phyloP scores from a whole-genome alignment of 2,113 vertebrate genomes.

The Gadus macrocephalus region DNA sequence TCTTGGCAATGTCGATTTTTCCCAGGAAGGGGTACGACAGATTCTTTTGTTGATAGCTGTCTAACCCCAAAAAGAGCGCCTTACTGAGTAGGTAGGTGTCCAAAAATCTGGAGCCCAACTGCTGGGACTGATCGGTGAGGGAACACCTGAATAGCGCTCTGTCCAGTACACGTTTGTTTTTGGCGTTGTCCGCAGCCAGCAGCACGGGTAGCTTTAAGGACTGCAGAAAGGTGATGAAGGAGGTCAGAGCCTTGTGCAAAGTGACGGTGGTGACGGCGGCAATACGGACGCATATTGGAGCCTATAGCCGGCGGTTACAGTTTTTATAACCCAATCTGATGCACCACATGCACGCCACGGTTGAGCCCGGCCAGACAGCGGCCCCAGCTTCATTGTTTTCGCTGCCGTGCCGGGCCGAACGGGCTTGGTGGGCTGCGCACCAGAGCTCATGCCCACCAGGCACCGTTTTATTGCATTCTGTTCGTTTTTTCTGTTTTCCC shows the following conservation, averaged over 20 bases:
- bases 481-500: too few relatives aligned
- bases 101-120: slow-evolving; percentile 43
- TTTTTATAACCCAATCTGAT: too few relatives aligned
- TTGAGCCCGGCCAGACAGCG: too few relatives aligned
- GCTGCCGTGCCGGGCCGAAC: too few relatives aligned
- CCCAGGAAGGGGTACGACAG: slow-evolving; percentile 50
- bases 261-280: slow-evolving; percentile 24
- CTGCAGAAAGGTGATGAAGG: slow-evolving; percentile 58
- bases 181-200: slow-evolving; percentile 57
- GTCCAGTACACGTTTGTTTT: slow-evolving; percentile 39
- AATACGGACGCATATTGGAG: slow-evolving; percentile 5
- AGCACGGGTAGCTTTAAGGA: slow-evolving; percentile 50
- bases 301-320: too few relatives aligned
- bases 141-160: slow-evolving; percentile 36
- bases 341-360: too few relatives aligned
- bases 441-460: too few relatives aligned
- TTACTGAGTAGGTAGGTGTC: slow-evolving; percentile 60
- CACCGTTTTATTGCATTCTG: too few relatives aligned
- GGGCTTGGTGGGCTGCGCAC: too few relatives aligned
- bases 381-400: too few relatives aligned
- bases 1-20: slow-evolving; percentile 48
- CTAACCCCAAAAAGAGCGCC: not conserved
- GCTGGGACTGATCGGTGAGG: slow-evolving; percentile 39
- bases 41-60: slow-evolving; percentile 31
- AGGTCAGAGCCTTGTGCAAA: slow-evolving; percentile 25